Conservation (phyloP, 2,797 vertebrate species). For the Galagoides demidoff region DNA sequence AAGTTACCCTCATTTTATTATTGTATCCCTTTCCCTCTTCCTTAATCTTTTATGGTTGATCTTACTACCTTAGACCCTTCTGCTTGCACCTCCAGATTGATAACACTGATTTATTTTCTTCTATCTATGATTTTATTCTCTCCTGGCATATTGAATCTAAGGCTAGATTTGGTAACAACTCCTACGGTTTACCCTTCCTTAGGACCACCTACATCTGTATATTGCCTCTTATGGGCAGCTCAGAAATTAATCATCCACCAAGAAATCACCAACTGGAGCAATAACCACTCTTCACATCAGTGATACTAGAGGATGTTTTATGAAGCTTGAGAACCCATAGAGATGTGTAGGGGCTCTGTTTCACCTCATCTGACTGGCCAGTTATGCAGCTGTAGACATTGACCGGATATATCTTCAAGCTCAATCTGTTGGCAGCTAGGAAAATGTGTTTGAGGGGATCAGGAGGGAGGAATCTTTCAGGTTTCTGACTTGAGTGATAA, state of each 20-base stretch:
- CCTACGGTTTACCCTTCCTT: not conserved
- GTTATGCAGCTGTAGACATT: constrained; percentile 13
- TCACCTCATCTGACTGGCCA: not conserved
- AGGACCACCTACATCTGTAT: not conserved
- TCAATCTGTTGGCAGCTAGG: not conserved
- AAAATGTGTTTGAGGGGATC: not conserved
- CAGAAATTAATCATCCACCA: not conserved
- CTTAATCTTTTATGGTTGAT: not conserved
- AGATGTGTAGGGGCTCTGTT: not conserved
- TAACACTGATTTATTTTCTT: not conserved
- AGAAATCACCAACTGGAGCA: constrained; percentile 35
- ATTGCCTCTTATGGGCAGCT: not conserved
- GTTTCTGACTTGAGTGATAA: not conserved
- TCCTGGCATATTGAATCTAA: constrained; percentile 27
- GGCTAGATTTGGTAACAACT: not conserved
- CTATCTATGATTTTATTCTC: not conserved
- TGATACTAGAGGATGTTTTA: not conserved
- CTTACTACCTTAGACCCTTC: not conserved
- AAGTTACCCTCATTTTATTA: not conserved
- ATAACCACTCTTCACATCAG: not conserved
- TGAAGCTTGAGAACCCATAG: constrained; percentile 33
- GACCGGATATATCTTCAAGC: not conserved
- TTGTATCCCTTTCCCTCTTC: not conserved
- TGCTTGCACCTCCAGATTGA: not conserved
- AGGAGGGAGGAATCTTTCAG: not conserved